Base-by-base conservation (phyloP, 1,140 invertebrate genomes). In the Macrobrachium rosenbergii region DNA sequence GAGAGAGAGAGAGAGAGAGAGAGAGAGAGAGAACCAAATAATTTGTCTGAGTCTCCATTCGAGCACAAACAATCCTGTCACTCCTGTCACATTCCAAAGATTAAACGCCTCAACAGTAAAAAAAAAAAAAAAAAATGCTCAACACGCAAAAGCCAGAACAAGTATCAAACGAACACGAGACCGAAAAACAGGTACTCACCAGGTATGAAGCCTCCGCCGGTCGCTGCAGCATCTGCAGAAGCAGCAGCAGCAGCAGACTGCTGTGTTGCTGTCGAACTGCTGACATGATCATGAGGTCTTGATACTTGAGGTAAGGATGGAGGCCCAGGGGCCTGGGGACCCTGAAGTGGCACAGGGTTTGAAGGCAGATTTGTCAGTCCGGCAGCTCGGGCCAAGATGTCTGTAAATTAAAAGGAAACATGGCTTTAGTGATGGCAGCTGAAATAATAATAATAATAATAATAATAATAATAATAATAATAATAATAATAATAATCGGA, bases 131-230 rank as follows among this genome's bases (percentile, higher is more conserved):
- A 52, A 2, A 10, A 52, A 10, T 52, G n/a, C 52, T 10, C 52
- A 52, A 52, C 2, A 0, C 7, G 7, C 52, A 12, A 67, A 23
- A 19, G 17, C n/a, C 67, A 14, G 67, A 5, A 72, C 69, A 6
- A 37, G 5, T 28, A 16, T 5, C 21, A 10, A 43, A 21, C 37
- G 67, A 69, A 21, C 1, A 37, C 1, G 3, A 37, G 3, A 37
- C 1, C 1, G 3, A 37, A 37, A 37, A 37, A 37, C 67, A 69
- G 69, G 69, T 16, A 72, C 69, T 72, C 21, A 72, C 69, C 69
- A 72, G 69, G 69, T 28, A 72, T 72, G 69, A 72, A 72, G 23
- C 69, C 69, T 6, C 69, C 69, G 16, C 69, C 69, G 8, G 23
- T 23, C 23, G 69, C 69, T 23, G 69, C 69, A 17, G 28, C 28